phyloP scores from a whole-genome alignment of 2,113 vertebrate species.

The Opisthocomus hoazin region DNA sequence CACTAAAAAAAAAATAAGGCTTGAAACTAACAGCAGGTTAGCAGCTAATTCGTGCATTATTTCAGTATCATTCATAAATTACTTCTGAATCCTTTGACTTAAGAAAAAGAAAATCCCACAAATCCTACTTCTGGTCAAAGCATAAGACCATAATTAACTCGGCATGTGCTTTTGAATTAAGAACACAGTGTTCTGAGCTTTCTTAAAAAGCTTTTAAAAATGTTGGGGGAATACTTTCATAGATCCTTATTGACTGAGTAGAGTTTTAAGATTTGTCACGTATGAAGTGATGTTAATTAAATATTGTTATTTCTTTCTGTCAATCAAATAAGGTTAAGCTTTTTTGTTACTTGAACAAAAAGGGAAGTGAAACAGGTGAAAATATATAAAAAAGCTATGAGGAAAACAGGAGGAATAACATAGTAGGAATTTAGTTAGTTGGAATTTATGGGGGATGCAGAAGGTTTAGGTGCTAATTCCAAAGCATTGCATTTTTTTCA shows the following conservation, averaged over 20 bases:
- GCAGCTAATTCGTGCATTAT: constrained; percentile 64
- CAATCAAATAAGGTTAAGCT: constrained; percentile 50
- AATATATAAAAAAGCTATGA: constrained; percentile 42
- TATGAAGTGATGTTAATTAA: constrained; percentile 68
- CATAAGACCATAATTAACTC: constrained; percentile 78
- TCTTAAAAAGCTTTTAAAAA: constrained; percentile 64
- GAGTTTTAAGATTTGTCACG: constrained; percentile 70
- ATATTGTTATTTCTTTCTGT: constrained; percentile 57
- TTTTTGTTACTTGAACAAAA: constrained; percentile 35
- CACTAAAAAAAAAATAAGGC: constrained; percentile 41
- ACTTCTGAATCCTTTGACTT: constrained; percentile 67
- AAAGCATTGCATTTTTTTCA: constrained; percentile 2
- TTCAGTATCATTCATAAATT: constrained; percentile 71
- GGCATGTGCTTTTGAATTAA: constrained; percentile 70
- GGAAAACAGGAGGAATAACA: constrained; percentile 19
- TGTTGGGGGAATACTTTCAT: constrained; percentile 37
- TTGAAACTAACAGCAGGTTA: constrained; percentile 60
- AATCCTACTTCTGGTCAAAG: constrained; percentile 68
- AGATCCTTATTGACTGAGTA: constrained; percentile 60
- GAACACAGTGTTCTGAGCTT: constrained; percentile 70
- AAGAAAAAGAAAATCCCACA: constrained; percentile 64
- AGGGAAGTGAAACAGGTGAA: constrained; percentile 39
- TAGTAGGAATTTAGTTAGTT: constrained; percentile 42
- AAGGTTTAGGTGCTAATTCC: constrained; percentile 35
- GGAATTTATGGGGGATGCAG: constrained; percentile 2